A percentile compares a stretch with the other conserved stretches of the same genome.
Evolutionary conservation across 1,140 invertebrate genomes (phyloP).

Genomic region (Alviniconcha marisindica): DNA sequence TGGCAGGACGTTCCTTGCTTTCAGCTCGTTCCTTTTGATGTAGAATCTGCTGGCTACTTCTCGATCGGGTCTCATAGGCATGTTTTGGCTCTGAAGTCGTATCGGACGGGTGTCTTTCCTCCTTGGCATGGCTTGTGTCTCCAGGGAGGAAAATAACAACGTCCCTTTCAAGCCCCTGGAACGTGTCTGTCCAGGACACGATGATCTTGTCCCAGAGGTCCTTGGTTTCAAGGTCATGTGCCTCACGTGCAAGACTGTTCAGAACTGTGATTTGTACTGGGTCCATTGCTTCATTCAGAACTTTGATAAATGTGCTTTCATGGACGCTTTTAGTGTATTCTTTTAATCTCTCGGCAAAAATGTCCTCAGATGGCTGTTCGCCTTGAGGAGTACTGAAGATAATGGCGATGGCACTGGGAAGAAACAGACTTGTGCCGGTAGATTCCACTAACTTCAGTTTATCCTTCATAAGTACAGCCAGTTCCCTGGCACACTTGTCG

Average conservation of each 20-base stretch:
- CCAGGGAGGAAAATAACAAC: slow-evolving; percentile 8
- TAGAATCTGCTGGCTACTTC: no score
- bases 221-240: not conserved
- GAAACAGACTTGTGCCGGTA: no score
- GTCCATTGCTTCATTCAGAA: not conserved
- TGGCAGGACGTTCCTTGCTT: no score
- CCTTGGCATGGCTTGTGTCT: no score
- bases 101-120: no score
- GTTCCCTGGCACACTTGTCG: not conserved
- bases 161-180: slow-evolving; percentile 9
- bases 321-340: not conserved
- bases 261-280: not conserved
- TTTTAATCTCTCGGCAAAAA: not conserved
- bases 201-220: not conserved
- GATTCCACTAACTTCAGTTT: not conserved
- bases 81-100: no score
- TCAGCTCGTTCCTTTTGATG: no score
- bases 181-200: not conserved
- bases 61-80: no score
- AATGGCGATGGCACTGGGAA: not conserved
- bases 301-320: not conserved
- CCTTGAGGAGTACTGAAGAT: not conserved
- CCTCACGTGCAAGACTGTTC: not conserved
- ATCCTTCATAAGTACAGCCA: not conserved
- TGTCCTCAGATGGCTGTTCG: not conserved